Evolutionary conservation across 2,888 invertebrate species (phyloP), one percentile per base, ranked within the genome.

Genomic region (Zaprionus lineosus): DNA sequence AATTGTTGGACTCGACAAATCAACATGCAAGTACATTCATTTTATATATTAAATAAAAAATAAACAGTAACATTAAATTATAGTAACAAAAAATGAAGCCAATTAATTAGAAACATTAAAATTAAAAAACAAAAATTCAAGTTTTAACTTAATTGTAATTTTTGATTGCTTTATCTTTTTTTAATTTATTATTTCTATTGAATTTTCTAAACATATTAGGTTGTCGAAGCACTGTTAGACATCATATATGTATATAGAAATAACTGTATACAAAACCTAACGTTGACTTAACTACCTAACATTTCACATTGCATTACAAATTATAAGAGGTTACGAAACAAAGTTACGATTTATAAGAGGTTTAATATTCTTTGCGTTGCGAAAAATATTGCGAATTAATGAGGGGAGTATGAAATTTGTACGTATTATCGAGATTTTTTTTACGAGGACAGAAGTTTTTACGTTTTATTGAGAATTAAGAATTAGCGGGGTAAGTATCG

Each of bases 321-420:
- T 37, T 37, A 21, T 37, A 37, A 37, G 37, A 21, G 12, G 21
- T 37, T 19, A 37, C 19, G 37, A 37, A 37, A 37, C 19, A n/a
- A n/a, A n/a, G n/a, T n/a, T n/a, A n/a, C n/a, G n/a, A n/a, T n/a
- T n/a, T n/a, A n/a, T n/a, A n/a, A n/a, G n/a, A n/a, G n/a, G n/a
- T n/a, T n/a, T n/a, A n/a, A n/a, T n/a, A n/a, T n/a, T n/a, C n/a
- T n/a, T n/a, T n/a, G n/a, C n/a, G n/a, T n/a, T n/a, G n/a, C n/a
- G n/a, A n/a, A n/a, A n/a, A n/a, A n/a, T n/a, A n/a, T n/a, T n/a
- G n/a, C n/a, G n/a, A n/a, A n/a, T n/a, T n/a, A n/a, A n/a, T n/a
- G n/a, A n/a, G n/a, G n/a, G n/a, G n/a, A n/a, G n/a, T n/a, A n/a
- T n/a, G n/a, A n/a, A n/a, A n/a, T n/a, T n/a, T n/a, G n/a, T n/a